Evolutionary conservation across 2,888 invertebrate genomes (phyloP), one percentile per base, ranked within the genome.

Genomic region (Frankliniella fusca): DNA sequence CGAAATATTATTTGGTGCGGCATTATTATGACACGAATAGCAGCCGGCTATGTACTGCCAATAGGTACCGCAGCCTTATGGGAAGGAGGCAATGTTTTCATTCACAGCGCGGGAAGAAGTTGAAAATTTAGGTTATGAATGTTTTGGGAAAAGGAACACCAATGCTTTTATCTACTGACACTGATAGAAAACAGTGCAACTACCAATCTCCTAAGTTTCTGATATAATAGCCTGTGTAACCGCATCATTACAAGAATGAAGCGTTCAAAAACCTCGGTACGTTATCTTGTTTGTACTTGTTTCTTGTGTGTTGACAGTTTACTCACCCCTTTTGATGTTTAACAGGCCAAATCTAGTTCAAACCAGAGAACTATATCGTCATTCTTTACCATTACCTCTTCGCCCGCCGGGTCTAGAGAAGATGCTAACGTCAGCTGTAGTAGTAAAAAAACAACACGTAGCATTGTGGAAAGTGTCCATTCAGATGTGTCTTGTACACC

Each of bases 331-430:
- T 23, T 76, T 76, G 3, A 27, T 23, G 7, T 27, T 23, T 8
- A 2, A 38, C 27, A 76, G 70, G 70, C 12, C 27, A 76, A 76
- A 76, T 2, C 23, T 9, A 27, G 12, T 76, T 12, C 70, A 23
- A 76, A 27, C 12, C 70, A 76, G 27, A 76, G 70, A 76, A 76
- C 27, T 27, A 76, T 76, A 27, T 76, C 70, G 12, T 76, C 70
- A 2, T 76, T 76, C 70, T 76, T 76, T 76, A 76, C 70, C 23
- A 3, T 27, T 11, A 27, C 18, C 7, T 7, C n/a, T 7, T n/a
- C 61, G n/a, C n/a, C 61, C 7, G 5, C 61, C 61, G n/a, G 10
- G 0, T 38, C 38, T 38, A n/a, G 15, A 18, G 61, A 18, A 18
- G 15, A n/a, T 12, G 10, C 61, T 61, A n/a, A 18, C 18, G 20